Base-by-base conservation (phyloP, 2,888 invertebrate species). In the Venustoraphidia nigricollis region DNA sequence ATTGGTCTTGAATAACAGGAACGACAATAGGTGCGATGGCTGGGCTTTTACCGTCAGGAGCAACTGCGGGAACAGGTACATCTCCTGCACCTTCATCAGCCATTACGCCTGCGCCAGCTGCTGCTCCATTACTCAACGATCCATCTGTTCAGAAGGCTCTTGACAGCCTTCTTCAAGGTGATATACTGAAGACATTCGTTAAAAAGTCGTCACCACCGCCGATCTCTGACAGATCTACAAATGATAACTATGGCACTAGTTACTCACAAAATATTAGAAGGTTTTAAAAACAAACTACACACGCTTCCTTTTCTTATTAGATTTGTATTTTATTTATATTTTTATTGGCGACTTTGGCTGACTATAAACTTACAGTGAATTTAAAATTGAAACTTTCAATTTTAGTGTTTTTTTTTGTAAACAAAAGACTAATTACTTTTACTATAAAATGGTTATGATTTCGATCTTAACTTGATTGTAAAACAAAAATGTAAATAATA, bases 101-200 rank as follows among this genome's bases (percentile, higher is more conserved):
- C 8, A 59, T 66, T 4, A 61, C 64, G 8, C 58, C 59, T 52
- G 61, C 72, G 49, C 62, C 66, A 50, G 65, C 74, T 55, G 64
- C 76, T 38, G 59, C 73, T 63, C 71, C 75, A 10, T 63, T 88
- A n/a, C 67, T 88, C 14, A 81, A 79, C 51, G 87, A 88, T 62
- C 80, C 83, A 1, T 80, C 82, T 2, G 82, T 89, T 10, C 81
- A 85, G 65, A 84, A 82, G 65, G 87, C 88, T 1, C 66, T 89
- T 46, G 84, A 88, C 60, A 83, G 82, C 50, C 66, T 77, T 38
- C 64, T 77, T 41, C 71, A 72, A 54, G 75, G 76, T 27, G 75
- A 74, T 57, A 70, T 73, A 61, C 66, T 73, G 54, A 74, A 73
- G 62, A 70, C 60, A 56, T 71, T 72, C 49, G 63, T 59, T 41